Conservation (phyloP, 1,140 invertebrate species). For the Drosophila fuyamai region DNA sequence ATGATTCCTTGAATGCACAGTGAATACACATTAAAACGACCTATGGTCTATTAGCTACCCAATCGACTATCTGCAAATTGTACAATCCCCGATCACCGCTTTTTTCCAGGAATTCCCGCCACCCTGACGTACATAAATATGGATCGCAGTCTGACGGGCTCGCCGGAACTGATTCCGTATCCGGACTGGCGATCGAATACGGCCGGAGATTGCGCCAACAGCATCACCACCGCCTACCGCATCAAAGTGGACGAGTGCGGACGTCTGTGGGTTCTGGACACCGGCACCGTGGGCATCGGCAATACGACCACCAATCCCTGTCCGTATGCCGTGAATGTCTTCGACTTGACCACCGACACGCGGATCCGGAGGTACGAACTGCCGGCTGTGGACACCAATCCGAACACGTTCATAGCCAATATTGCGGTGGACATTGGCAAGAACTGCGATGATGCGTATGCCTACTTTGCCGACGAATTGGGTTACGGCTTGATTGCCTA, state of each 20-base stretch:
- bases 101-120: constrained; percentile 89
- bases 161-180: constrained; percentile 91
- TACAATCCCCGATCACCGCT: neutral
- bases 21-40: too few species aligned
- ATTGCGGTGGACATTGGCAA: constrained; percentile 91
- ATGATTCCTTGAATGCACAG: too few species aligned
- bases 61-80: too few species aligned
- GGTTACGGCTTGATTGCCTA: constrained; percentile 92
- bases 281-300: constrained; percentile 92
- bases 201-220: constrained; percentile 89
- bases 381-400: constrained; percentile 89
- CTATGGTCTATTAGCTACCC: too few species aligned
- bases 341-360: constrained; percentile 90
- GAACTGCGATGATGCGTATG: constrained; percentile 90
- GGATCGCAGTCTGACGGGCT: constrained; percentile 87
- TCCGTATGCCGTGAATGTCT: constrained; percentile 90
- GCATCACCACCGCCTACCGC: constrained; percentile 91
- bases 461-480: constrained; percentile 92
- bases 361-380: constrained; percentile 89
- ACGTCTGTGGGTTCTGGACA: constrained; percentile 92
- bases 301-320: constrained; percentile 90
- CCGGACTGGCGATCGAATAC: constrained; percentile 90
- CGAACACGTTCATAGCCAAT: constrained; percentile 92
- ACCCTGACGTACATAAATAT: constrained; percentile 92
- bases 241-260: constrained; percentile 91